Percentiles rank a stretch among this genome's conserved stretches.
phyloP scores from a whole-genome alignment of 2,888 invertebrate genomes.

The Rhamphomyia laevipes region DNA sequence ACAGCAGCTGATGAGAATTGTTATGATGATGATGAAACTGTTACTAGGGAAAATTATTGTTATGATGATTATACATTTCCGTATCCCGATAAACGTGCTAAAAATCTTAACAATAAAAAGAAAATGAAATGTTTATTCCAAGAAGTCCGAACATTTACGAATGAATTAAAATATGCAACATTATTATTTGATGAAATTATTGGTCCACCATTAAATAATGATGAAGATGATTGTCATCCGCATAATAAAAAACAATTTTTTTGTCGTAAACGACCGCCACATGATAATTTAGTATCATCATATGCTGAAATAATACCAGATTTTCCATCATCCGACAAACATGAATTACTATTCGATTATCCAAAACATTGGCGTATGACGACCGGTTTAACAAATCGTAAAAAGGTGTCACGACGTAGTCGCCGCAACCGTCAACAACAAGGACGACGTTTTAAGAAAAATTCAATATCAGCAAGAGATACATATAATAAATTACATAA shows the following conservation, averaged over 20 bases:
- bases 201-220: not conserved
- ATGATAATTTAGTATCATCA: not conserved
- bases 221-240: not conserved
- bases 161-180: slow-evolving; percentile 14
- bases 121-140: slow-evolving; percentile 18
- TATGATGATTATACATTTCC: slow-evolving; percentile 18
- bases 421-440: slow-evolving; percentile 10
- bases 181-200: slow-evolving; percentile 8
- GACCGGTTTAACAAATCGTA: not conserved
- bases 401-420: slow-evolving; percentile 3
- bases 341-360: slow-evolving; percentile 15
- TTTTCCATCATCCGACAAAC: not conserved
- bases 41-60: not conserved
- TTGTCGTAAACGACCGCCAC: not conserved
- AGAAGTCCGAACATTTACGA: slow-evolving; percentile 18
- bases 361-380: slow-evolving; percentile 19
- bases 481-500: slow-evolving; percentile 10
- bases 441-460: slow-evolving; percentile 14
- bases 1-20: slow-evolving; percentile 7
- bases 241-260: not conserved
- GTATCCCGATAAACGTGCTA: slow-evolving; percentile 20
- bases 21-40: slow-evolving; percentile 6
- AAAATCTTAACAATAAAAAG: slow-evolving; percentile 13
- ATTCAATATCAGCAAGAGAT: not conserved
- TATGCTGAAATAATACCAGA: slow-evolving; percentile 10